Evolutionary conservation across 2,113 vertebrate genomes (phyloP).

Genomic region (Myrmecophaga tridactyla): DNA sequence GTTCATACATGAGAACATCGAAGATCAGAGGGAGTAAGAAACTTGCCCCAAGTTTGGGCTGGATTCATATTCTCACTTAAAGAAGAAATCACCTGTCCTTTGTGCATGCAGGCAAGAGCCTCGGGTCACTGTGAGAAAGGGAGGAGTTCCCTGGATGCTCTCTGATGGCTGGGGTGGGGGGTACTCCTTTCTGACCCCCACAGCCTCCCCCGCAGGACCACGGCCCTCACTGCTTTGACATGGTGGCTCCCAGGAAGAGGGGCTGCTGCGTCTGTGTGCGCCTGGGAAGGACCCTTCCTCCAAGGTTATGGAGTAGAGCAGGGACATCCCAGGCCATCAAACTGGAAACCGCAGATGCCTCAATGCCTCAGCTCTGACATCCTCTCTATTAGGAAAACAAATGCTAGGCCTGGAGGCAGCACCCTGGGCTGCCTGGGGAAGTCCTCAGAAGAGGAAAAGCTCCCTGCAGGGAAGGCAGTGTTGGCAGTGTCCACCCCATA

Average conservation of each 20-base stretch:
- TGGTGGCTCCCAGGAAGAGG: not conserved
- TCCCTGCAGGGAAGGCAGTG: not conserved
- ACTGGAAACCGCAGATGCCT: not conserved
- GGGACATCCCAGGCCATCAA: not conserved
- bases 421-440: not conserved
- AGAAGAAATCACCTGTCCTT: not conserved
- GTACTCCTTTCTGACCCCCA: not conserved
- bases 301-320: not conserved
- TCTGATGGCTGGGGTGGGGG: not conserved
- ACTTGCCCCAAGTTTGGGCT: not conserved
- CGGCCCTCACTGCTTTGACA: not conserved
- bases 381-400: not conserved
- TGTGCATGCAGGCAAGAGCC: not conserved
- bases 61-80: not conserved
- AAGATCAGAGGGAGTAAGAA: not conserved
- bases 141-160: rapidly evolving
- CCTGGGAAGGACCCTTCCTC: not conserved
- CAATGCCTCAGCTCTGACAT: rapidly evolving
- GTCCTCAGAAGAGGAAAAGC: not conserved
- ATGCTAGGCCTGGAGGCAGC: too few relatives aligned
- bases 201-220: not conserved
- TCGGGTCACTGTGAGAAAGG: rapidly evolving
- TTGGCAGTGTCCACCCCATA: not conserved
- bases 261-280: not conserved
- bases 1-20: not conserved